phyloP scores from a whole-genome alignment of 2,888 invertebrate species.

The Hybos culiciformis region DNA sequence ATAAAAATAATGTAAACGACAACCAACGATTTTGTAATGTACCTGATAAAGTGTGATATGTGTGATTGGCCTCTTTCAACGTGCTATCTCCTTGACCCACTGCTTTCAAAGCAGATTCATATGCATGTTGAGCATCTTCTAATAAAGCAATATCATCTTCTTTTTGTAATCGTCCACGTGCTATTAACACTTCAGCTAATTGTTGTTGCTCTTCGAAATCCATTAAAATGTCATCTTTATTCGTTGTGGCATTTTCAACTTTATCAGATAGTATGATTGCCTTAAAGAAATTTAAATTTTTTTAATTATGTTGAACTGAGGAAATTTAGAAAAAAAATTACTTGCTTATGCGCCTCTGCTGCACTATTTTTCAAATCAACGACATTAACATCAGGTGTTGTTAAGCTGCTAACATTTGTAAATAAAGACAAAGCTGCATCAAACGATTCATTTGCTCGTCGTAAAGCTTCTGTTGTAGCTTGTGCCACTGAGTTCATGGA shows the following conservation, averaged over 20 bases:
- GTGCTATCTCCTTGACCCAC: constrained; percentile 74
- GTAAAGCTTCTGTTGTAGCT: constrained; percentile 58
- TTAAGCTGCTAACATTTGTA: constrained; percentile 63
- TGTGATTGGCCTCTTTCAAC: constrained; percentile 63
- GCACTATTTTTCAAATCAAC: constrained; percentile 54
- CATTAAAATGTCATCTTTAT: constrained; percentile 41
- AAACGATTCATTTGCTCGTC: constrained; percentile 62
- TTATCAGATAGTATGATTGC: constrained; percentile 25
- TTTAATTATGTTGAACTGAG: neutral
- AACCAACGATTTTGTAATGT: neutral
- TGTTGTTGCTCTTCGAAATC: constrained; percentile 51
- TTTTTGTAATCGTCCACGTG: constrained; percentile 51
- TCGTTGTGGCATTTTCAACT: constrained; percentile 23
- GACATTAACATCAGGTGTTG: constrained; percentile 64
- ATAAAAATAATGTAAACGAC: neutral
- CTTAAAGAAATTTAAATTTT: constrained; percentile 8
- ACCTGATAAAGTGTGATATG: constrained; percentile 48
- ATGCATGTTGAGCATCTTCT: constrained; percentile 61
- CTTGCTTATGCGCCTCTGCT: constrained; percentile 49
- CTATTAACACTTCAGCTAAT: constrained; percentile 53
- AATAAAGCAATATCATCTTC: constrained; percentile 65
- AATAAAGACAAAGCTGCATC: constrained; percentile 69
- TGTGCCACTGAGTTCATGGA: constrained; percentile 55
- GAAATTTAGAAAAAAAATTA: constrained; percentile 23
- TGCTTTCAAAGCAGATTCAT: constrained; percentile 66